Evolutionary conservation across 2,797 vertebrate species (phyloP), one percentile per base, ranked within the genome.

Genomic region (Babyrousa celebensis): DNA sequence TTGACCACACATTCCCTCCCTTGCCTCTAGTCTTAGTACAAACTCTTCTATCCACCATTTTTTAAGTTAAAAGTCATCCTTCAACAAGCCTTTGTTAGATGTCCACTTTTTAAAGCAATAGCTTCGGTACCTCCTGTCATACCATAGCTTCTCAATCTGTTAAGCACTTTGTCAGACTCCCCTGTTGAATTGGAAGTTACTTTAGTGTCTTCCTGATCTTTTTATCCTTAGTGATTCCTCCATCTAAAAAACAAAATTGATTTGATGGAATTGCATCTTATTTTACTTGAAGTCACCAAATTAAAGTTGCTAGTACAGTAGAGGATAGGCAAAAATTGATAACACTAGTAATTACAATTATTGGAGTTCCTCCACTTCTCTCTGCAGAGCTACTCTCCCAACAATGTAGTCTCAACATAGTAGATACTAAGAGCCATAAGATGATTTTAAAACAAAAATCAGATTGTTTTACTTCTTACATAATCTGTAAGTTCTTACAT

Each of bases 231-330:
- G 65, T 74, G 21, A 20, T 15, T 56, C 10, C 56, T 12, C 3
- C 11, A 54, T 82, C 15, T n/a, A 95, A 72, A 90, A 80, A 20
- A 58, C n/a, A 84, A 84, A 85, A 78, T 60, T 25, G 40, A 65
- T 48, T 75, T 80, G 29, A 79, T 54, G 21, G 85, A 68, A 43
- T 82, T 48, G 43, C 43, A 48, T 48, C 9, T 75, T 89, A 60
- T 12, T 85, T 89, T 83, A 82, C 32, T 67, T 72, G 29, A 72
- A 65, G 20, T 70, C n/a, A 60, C 40, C 52, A 65, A 52, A 89
- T 79, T 63, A 85, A 92, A 70, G 25, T 87, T 78, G n/a, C n/a
- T 92, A 32, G 29, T 23, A 56, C 25, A 67, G 6, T n/a, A 62
- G 36, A 74, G 12, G 17, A 77, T 21, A 18, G 12, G 8, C 58